These are phyloP conservation scores for Acipenser transmontanus DNA, from an alignment of 2,797 vertebrate genomes.

Conservation along the genomic window DNA sequence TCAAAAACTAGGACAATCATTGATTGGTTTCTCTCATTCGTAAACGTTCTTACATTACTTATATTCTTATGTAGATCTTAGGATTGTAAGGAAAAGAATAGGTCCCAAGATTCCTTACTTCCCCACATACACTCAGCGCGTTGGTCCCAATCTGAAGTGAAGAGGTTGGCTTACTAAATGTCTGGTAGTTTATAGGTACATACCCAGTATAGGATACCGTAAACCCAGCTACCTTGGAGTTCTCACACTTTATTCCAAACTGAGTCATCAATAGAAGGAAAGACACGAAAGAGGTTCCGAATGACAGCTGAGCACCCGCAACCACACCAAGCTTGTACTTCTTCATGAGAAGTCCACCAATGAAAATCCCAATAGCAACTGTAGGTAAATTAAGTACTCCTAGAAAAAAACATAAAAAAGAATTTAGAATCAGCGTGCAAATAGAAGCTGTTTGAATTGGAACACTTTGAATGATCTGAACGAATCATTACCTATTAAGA, in stretches of 20 bases:
- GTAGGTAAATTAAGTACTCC: constrained; percentile 67
- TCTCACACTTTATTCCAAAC: constrained; percentile 68
- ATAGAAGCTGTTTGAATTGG: not conserved
- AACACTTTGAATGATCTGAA: constrained; percentile 32
- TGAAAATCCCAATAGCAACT: constrained; percentile 65
- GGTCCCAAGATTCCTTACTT: no score
- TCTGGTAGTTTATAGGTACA: constrained; percentile 16
- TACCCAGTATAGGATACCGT: constrained; percentile 71
- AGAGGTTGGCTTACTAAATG: no score
- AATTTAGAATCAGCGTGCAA: not conserved
- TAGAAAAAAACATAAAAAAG: constrained; percentile 30
- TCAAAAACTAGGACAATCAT: no score
- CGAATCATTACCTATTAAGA: constrained; percentile 57
- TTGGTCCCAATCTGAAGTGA: no score
- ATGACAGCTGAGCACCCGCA: constrained; percentile 66
- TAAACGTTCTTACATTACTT: no score
- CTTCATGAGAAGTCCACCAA: constrained; percentile 75
- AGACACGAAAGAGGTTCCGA: constrained; percentile 53
- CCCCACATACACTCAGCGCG: no score
- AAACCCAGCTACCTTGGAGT: constrained; percentile 64
- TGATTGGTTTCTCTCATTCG: no score
- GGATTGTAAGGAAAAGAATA: no score
- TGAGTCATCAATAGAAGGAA: constrained; percentile 61
- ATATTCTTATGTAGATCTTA: no score
- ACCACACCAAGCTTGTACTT: constrained; percentile 67